Evolutionary conservation across 2,113 vertebrate genomes (phyloP), one percentile per base, ranked within the genome.

Genomic region (Aptenodytes patagonicus): DNA sequence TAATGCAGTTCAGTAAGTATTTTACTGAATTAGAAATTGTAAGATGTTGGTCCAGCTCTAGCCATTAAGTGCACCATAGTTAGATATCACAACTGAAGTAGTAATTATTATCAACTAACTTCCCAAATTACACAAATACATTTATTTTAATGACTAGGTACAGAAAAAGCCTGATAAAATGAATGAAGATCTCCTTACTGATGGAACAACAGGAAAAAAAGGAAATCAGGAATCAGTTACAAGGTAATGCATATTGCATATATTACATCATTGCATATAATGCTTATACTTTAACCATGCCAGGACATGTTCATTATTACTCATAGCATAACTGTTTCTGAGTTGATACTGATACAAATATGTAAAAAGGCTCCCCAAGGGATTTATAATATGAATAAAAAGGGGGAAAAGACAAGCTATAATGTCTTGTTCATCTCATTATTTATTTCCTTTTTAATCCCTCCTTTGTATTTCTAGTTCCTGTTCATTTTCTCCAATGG

Each of bases 131-230:
- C 68, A 52, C 64, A 66, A 57, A 81, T 62, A 20, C 32, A 73
- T 96, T 96, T 92, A 10, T 70, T 80, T 54, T 94, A 70, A 89
- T 96, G 16, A 77, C 66, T 95, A 99, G 98, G 98, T 99, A 24
- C 95, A 97, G 83, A 98, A 98, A 92, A 98, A 97, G 58, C 72
- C 97, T 47, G 96, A 97, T 92, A 98, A 98, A 98, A 69, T 97
- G 46, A 94, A 97, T 79, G 98, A 98, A 96, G 98, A 98, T 83
- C 96, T 98, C 57, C 97, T 98, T 89, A 93, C 58, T 32, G 97
- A 98, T 70, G 96, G 70, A 80, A 42, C 71, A 40, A 93, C 89
- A 84, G 93, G 89, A 64, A 93, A 91, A 79, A 96, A 95, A 70
- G 97, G 92, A 93, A 89, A 94, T 69, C 75, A 13, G 96, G 93